Evolutionary conservation across 1,140 invertebrate genomes (phyloP).

Genomic region (Atopsyche davidsoni): DNA sequence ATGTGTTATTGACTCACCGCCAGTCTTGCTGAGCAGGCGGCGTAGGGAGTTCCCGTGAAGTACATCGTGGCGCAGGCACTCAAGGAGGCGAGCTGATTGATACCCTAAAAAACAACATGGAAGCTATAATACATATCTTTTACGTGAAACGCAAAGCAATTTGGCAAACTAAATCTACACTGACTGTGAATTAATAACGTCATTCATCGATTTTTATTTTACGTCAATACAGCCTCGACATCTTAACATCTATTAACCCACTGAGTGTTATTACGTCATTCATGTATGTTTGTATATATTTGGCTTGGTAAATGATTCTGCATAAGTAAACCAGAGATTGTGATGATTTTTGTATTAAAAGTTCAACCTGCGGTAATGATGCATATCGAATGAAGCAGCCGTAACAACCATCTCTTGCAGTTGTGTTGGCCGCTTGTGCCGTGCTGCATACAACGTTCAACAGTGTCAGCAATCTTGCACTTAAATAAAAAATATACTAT

Average conservation of each 20-base stretch:
- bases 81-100: constrained; percentile 41
- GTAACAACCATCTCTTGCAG: constrained; percentile 46
- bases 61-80: constrained; percentile 45
- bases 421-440: constrained; percentile 47
- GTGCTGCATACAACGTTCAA: constrained; percentile 50
- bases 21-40: constrained; percentile 41
- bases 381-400: constrained; percentile 47
- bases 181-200: no score
- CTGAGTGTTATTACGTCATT: no score
- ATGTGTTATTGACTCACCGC: constrained; percentile 34
- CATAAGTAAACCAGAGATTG: constrained; percentile 42
- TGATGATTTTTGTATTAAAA: constrained; percentile 44
- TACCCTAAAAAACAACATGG: constrained; percentile 39
- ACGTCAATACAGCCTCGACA: no score
- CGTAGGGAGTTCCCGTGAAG: constrained; percentile 44
- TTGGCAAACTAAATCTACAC: no score
- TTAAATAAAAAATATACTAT: constrained; percentile 32
- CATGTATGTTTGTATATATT: no score
- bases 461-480: constrained; percentile 43
- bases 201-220: no score
- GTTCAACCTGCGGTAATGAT: constrained; percentile 41
- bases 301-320: no score
- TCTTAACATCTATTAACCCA: no score
- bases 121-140: no score
- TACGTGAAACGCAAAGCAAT: no score